phyloP scores from a whole-genome alignment of 2,888 invertebrate species.

The Andricus quercusramuli region DNA sequence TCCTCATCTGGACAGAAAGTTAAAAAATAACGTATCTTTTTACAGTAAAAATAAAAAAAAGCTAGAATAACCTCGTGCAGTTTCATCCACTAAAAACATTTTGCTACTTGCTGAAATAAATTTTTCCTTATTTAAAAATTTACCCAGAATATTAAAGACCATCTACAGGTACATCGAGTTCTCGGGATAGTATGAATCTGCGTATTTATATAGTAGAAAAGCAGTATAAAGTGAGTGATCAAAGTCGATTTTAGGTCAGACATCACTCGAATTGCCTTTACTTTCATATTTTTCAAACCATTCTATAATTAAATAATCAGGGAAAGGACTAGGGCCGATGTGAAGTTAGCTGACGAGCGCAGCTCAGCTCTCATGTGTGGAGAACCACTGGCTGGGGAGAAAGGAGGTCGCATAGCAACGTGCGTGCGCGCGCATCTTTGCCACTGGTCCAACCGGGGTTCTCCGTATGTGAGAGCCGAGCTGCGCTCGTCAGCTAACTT shows the following conservation, averaged over 20 bases:
- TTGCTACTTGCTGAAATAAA: not conserved
- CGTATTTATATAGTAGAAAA: not conserved
- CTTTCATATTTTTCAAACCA: not conserved
- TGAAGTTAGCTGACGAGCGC: too few species aligned
- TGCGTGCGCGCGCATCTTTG: too few species aligned
- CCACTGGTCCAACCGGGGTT: too few species aligned
- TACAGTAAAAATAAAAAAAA: conserved; percentile 31
- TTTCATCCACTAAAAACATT: conserved; percentile 29
- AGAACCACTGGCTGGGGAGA: too few species aligned
- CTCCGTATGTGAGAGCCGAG: too few species aligned
- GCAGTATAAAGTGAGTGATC: not conserved
- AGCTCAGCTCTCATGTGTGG: too few species aligned
- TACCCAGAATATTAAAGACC: not conserved
- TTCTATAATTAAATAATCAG: not conserved
- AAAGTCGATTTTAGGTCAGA: not conserved
- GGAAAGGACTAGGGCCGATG: too few species aligned
- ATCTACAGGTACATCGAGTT: not conserved
- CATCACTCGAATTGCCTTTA: conserved; percentile 18
- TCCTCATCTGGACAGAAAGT: conserved; percentile 84
- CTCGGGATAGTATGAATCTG: not conserved
- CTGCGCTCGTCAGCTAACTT: too few species aligned
- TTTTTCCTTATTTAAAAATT: not conserved
- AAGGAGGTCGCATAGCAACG: too few species aligned
- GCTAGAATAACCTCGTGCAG: conserved; percentile 34
- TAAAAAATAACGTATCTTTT: conserved; percentile 8